Percentiles rank a stretch among this genome's conserved stretches.
These are phyloP conservation scores for Sycobia sp. DNA, from an alignment of 1,140 invertebrate species.

Conservation along the genomic window DNA sequence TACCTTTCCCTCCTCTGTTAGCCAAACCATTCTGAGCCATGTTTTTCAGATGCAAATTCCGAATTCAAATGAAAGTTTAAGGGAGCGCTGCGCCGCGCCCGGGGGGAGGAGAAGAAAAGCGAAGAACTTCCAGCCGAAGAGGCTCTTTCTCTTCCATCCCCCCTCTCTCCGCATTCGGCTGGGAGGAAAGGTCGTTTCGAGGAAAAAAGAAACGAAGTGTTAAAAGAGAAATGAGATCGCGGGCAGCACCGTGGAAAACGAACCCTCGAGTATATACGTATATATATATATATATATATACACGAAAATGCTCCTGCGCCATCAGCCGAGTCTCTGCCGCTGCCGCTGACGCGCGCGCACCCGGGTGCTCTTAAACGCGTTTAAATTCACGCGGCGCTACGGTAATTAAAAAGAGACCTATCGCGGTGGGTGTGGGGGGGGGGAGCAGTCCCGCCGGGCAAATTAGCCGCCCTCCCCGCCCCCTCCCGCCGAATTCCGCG, in stretches of 20 bases:
- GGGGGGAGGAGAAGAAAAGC: too few relatives aligned
- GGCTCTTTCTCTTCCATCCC: background rate
- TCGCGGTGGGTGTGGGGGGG: background rate
- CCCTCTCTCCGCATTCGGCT: background rate
- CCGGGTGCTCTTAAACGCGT: too few relatives aligned
- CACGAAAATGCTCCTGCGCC: too few relatives aligned
- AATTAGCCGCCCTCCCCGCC: conserved; percentile 22
- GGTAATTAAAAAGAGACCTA: conserved; percentile 32
- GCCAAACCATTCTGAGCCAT: too few relatives aligned
- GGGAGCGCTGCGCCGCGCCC: background rate
- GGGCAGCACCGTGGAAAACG: conserved; percentile 3
- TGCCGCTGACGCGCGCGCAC: conserved; percentile 40
- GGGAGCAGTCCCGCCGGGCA: background rate
- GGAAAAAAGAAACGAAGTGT: too few relatives aligned
- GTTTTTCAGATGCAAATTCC: too few relatives aligned
- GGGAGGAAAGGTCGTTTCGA: too few relatives aligned
- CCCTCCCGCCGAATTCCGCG: conserved; percentile 5
- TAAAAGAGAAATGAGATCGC: conserved; percentile 2
- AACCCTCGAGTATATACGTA: conserved; percentile 5
- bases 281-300: too few relatives aligned
- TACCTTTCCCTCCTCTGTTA: too few relatives aligned
- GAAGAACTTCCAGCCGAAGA: too few relatives aligned
- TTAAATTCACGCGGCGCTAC: conserved; percentile 11
- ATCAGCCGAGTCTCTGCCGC: too few relatives aligned
- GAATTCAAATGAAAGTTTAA: background rate